Evolutionary conservation across 2,797 vertebrate genomes (phyloP).

Genomic region (Prionace glauca): DNA sequence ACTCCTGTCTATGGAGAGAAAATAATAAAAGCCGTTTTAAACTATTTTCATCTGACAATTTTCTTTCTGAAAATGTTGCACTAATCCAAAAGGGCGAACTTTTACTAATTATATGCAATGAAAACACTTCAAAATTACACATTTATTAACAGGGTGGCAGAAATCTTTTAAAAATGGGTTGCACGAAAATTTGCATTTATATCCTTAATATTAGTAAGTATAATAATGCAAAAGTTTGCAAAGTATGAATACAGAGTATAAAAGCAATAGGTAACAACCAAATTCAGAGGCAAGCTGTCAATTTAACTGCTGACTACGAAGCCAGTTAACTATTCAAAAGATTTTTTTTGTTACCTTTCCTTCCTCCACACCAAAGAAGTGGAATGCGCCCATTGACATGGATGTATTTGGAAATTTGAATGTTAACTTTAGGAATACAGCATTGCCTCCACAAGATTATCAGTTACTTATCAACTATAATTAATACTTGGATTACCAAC

Average conservation of each 20-base stretch:
- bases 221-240: not conserved
- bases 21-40: not conserved
- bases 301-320: not conserved
- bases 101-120: not conserved
- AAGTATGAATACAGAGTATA: not conserved
- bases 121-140: not conserved
- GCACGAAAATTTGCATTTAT: not conserved
- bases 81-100: not conserved
- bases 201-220: not conserved
- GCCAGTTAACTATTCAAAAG: not conserved
- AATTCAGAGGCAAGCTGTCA: not conserved
- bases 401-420: not conserved
- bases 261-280: not conserved
- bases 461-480: too few species aligned
- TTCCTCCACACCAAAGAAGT: not conserved
- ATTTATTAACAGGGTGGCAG: not conserved
- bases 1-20: constrained; percentile 61
- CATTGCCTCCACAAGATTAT: not conserved
- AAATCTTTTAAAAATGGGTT: not conserved
- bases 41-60: not conserved
- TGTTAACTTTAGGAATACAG: not conserved
- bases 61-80: not conserved
- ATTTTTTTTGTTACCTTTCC: not conserved
- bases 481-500: not conserved
- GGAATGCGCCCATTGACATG: not conserved